Conservation (phyloP, 2,888 invertebrate genomes). For the Pristionchus entomophagus region DNA sequence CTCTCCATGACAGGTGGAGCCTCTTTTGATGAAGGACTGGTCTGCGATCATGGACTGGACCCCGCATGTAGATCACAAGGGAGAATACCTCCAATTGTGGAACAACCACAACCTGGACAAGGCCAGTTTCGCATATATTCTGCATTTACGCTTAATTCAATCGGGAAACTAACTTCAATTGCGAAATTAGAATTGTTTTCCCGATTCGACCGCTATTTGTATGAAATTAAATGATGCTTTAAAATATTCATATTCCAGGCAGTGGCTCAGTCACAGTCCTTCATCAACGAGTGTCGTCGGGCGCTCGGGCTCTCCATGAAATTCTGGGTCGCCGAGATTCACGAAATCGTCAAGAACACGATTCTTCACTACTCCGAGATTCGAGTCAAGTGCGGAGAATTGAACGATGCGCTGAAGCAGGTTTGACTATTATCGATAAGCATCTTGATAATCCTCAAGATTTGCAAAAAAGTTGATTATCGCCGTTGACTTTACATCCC, state of each 20-base stretch:
- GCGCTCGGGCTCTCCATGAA: constrained; percentile 76
- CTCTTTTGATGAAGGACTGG: constrained; percentile 76
- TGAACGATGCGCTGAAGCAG: constrained; percentile 76
- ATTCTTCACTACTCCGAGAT: constrained; percentile 76
- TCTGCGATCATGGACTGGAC: constrained; percentile 76
- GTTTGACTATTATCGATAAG: constrained; percentile 48
- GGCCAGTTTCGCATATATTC: constrained; percentile 52
- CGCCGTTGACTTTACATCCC: neutral
- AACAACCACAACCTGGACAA: constrained; percentile 75
- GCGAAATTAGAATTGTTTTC: too few species aligned
- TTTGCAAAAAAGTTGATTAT: neutral
- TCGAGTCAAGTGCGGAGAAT: constrained; percentile 74
- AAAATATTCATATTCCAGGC: constrained; percentile 54
- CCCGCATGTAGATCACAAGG: constrained; percentile 75
- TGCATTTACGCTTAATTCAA: too few species aligned
- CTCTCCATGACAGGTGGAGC: constrained; percentile 70
- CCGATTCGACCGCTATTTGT: too few species aligned
- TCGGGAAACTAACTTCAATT: too few species aligned
- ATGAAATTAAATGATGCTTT: too few species aligned
- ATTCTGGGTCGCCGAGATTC: constrained; percentile 76
- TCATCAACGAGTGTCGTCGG: constrained; percentile 76
- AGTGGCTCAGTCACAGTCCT: constrained; percentile 76
- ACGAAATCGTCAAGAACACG: constrained; percentile 76
- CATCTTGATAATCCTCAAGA: neutral
- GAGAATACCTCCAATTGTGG: constrained; percentile 76